Base-by-base conservation (phyloP, 2,797 vertebrate species). In the Oreortyx pictus region DNA sequence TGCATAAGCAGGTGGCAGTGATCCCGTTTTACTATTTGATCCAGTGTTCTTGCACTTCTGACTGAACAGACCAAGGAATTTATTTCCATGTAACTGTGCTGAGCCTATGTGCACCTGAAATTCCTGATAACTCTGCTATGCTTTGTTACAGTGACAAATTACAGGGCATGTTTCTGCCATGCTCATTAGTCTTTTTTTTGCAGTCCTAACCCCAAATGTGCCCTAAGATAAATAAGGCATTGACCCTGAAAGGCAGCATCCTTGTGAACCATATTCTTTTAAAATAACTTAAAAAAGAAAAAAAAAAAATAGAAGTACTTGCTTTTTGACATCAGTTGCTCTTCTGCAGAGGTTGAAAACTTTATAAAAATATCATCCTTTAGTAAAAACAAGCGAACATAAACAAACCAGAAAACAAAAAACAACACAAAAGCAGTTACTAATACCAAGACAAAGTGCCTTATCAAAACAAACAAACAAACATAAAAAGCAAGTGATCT, bases 71-170 rank as follows among this genome's bases (percentile, higher is more conserved):
- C 4, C 8, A 93, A 96, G 90, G 46, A 86, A 90, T 93, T 86
- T 90, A 29, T 94, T 95, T 93, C 90, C 7, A 2, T 84, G 88
- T 74, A 93, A 95, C 90, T 92, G 68, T 82, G 80, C 68, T 74
- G 95, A 90, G 59, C 19, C 67, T 94, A 83, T 81, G 93, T 74
- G 76, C 56, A 44, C 49, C 80, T 92, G 80, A 96, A 95, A 92
- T 93, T 72, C 37, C 81, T 91, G 90, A 80, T 94, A 94, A 93
- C 92, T 87, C 57, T 83, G 66, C 71, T 81, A 4, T 89, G 54
- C 59, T 95, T 96, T 94, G 61, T 95, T 96, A 94, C 41, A 52
- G 90, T 95, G 94, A 94, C 96, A 65, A 96, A 95, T 96, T 93
- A 77, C 92, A 93, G 59, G 6, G 7, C 77, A 37, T 57, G 24